Percentiles rank a stretch among this genome's conserved stretches.
These are phyloP conservation scores for Dusona sp. DNA, from an alignment of 2,888 invertebrate genomes.

Conservation along the genomic window DNA sequence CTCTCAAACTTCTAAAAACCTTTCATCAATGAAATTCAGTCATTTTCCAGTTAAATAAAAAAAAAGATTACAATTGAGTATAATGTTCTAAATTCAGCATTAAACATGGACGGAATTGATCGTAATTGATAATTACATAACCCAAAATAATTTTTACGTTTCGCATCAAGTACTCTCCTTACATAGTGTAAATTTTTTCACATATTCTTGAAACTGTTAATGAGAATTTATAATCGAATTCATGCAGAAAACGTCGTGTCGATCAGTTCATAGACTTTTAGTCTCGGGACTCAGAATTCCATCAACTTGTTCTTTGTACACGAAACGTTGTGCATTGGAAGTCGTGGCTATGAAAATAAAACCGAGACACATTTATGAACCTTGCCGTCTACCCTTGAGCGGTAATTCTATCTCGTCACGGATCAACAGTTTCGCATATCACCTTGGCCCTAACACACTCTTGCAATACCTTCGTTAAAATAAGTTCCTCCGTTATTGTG, in stretches of 20 bases:
- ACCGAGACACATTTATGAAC: slow-evolving; percentile 65
- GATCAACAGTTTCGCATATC: slow-evolving; percentile 74
- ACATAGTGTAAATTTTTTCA: background rate
- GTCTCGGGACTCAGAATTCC: slow-evolving; percentile 47
- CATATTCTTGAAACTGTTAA: background rate
- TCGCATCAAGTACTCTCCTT: background rate
- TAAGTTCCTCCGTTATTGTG: slow-evolving; percentile 44
- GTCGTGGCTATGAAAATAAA: slow-evolving; percentile 52
- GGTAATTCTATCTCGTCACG: slow-evolving; percentile 77
- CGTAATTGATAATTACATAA: background rate
- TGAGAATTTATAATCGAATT: background rate
- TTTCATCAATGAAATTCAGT: too few relatives aligned
- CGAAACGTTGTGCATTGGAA: slow-evolving; percentile 20
- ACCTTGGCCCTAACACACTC: slow-evolving; percentile 67
- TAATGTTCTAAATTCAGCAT: background rate
- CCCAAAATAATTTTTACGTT: background rate
- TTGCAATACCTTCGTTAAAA: slow-evolving; percentile 42
- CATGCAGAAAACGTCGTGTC: background rate
- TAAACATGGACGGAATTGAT: background rate
- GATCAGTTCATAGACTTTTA: slow-evolving; percentile 13
- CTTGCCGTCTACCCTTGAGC: slow-evolving; percentile 72
- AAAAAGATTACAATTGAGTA: too few relatives aligned
- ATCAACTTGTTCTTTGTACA: background rate
- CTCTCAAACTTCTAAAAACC: too few relatives aligned
- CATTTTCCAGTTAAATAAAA: too few relatives aligned